Percentiles rank a stretch among this genome's conserved stretches.
Conservation (phyloP, 2,797 vertebrate species). For the Macropus fuliginosus region DNA sequence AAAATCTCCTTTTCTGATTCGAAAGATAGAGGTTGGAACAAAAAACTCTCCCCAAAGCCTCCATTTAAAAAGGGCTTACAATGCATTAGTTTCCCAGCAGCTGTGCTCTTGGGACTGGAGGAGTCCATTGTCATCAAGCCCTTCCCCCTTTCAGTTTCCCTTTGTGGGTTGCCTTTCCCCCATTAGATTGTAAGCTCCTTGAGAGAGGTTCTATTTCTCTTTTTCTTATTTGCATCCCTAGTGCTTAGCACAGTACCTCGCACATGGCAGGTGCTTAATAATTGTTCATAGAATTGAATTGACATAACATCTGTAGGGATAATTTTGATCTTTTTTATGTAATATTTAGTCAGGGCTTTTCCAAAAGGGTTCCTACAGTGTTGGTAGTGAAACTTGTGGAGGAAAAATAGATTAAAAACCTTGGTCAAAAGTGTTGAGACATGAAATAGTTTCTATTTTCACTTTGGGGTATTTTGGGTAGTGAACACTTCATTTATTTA, state of each 20-base stretch:
- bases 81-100: not conserved
- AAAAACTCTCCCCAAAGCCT: not conserved
- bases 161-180: not conserved
- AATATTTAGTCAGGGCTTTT: slow-evolving; percentile 13
- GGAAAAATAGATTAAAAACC: not conserved
- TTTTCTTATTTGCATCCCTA: not conserved
- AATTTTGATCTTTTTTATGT: slow-evolving; percentile 14
- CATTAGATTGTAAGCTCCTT: not conserved
- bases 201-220: not conserved
- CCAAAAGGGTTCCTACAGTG: slow-evolving; percentile 10
- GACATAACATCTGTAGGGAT: not conserved
- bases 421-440: not conserved
- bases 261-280: not conserved
- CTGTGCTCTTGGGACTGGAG: not conserved
- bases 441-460: slow-evolving; percentile 8
- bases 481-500: slow-evolving; percentile 26
- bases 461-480: not conserved
- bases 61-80: not conserved
- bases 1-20: not conserved
- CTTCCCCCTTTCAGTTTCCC: not conserved
- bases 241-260: not conserved
- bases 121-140: not conserved
- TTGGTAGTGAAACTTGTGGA: not conserved
- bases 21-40: not conserved
- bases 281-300: not conserved